phyloP scores from a whole-genome alignment of 2,797 vertebrate genomes.

The Rhinophrynus dorsalis region DNA sequence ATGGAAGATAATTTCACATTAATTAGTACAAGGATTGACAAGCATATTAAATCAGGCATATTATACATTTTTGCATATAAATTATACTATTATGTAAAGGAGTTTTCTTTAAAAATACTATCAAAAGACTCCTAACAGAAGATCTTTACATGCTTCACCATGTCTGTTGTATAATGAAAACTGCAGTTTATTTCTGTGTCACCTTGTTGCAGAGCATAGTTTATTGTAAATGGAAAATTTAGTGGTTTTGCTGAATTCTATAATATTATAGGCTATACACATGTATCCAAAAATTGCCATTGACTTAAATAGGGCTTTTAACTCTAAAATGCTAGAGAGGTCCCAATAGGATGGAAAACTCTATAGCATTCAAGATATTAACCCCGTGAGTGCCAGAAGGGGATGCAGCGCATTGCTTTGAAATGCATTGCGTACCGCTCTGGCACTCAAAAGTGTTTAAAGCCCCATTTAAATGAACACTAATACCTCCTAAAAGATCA shows the following conservation, averaged over 20 bases:
- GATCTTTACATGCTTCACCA: background rate
- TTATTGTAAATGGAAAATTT: background rate
- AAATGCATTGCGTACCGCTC: too few relatives aligned
- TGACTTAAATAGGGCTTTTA: too few relatives aligned
- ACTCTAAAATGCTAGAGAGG: too few relatives aligned
- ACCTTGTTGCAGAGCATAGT: background rate
- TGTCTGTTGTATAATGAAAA: background rate
- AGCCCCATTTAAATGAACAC: too few relatives aligned
- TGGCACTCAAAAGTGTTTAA: too few relatives aligned
- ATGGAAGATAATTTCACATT: constrained; percentile 55
- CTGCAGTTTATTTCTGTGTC: background rate
- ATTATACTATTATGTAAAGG: constrained; percentile 52
- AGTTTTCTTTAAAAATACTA: constrained; percentile 33
- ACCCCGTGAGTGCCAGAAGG: too few relatives aligned
- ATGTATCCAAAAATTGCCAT: too few relatives aligned
- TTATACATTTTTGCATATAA: constrained; percentile 58
- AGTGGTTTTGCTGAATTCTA: background rate
- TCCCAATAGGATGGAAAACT: too few relatives aligned
- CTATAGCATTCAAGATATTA: too few relatives aligned
- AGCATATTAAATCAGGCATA: constrained; percentile 53
- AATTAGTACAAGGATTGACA: constrained; percentile 57
- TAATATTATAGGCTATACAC: too few relatives aligned
- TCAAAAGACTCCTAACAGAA: background rate
- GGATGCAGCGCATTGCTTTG: too few relatives aligned
- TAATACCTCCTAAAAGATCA: too few relatives aligned